Percentiles rank a stretch among this genome's conserved stretches.
These are phyloP conservation scores for Heptranchias perlo DNA, from an alignment of 2,113 vertebrate species.

Conservation along the genomic window DNA sequence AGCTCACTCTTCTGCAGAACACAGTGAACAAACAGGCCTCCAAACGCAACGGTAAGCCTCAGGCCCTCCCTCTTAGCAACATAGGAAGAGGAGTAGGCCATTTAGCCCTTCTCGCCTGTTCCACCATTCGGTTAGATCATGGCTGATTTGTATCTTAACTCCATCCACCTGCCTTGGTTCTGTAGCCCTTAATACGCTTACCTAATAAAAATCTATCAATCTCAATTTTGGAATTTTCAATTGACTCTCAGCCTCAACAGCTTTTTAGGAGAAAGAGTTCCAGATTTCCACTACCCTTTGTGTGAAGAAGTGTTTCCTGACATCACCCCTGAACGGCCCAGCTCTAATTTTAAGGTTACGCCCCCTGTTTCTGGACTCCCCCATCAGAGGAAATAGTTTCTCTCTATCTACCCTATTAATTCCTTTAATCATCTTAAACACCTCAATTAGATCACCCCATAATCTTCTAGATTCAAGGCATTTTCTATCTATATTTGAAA, in stretches of 20 bases:
- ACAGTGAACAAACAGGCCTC: constrained; percentile 46
- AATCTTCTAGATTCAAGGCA: neutral
- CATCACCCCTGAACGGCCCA: neutral
- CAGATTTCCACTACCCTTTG: neutral
- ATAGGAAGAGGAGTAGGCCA: neutral
- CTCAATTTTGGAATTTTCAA: neutral
- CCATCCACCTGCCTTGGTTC: neutral
- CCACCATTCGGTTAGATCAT: neutral
- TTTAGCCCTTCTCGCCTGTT: neutral
- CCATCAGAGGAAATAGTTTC: neutral
- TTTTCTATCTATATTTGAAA: neutral
- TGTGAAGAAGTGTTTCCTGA: neutral
- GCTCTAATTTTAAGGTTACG: neutral
- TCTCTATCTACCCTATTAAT: neutral
- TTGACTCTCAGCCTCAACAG: neutral
- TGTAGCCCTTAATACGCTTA: neutral
- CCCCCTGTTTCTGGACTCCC: neutral
- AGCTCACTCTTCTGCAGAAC: constrained; percentile 66
- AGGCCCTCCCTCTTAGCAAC: neutral
- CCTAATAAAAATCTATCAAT: neutral
- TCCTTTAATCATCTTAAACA: neutral
- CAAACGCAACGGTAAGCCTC: constrained; percentile 58
- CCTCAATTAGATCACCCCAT: neutral
- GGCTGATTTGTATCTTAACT: neutral
- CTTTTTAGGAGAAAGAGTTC: neutral